Percentiles rank a stretch among this genome's conserved stretches.
These are phyloP conservation scores for Zeuzera pyrina DNA, from an alignment of 2,888 invertebrate species.

Conservation along the genomic window DNA sequence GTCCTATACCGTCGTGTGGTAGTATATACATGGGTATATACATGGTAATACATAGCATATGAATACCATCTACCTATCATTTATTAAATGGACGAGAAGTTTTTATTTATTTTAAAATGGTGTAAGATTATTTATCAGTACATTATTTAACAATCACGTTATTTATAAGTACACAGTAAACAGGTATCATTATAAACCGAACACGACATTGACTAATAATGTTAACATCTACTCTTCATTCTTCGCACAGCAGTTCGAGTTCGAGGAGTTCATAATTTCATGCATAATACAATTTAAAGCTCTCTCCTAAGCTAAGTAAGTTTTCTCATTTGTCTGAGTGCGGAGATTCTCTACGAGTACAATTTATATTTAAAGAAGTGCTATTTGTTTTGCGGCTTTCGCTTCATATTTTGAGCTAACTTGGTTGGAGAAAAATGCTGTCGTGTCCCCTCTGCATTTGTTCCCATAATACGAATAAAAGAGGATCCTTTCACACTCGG, in stretches of 20 bases:
- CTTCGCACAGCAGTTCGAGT: conserved; percentile 6
- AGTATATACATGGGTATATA: too few species aligned
- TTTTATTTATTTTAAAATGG: too few species aligned
- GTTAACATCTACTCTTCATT: conserved; percentile 1
- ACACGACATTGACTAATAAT: not conserved
- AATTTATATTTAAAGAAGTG: conserved; percentile 21
- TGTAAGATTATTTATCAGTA: too few species aligned
- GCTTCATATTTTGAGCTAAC: conserved; percentile 18
- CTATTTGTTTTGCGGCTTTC: conserved; percentile 16
- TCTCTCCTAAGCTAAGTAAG: conserved; percentile 14
- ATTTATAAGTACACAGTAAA: too few species aligned
- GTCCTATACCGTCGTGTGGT: too few species aligned
- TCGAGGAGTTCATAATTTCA: conserved; percentile 14
- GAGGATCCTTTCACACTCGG: conserved; percentile 10
- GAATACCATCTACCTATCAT: too few species aligned
- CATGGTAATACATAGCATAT: too few species aligned
- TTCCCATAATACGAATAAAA: conserved; percentile 15
- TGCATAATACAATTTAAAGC: conserved; percentile 18
- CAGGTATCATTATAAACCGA: too few species aligned
- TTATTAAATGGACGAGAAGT: too few species aligned
- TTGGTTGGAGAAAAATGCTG: conserved; percentile 17
- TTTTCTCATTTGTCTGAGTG: conserved; percentile 20
- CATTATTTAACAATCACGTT: too few species aligned
- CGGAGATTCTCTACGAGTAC: conserved; percentile 15
- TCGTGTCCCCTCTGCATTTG: conserved; percentile 14